phyloP scores from a whole-genome alignment of 2,888 invertebrate species.

The Netelia fuscicornis region DNA sequence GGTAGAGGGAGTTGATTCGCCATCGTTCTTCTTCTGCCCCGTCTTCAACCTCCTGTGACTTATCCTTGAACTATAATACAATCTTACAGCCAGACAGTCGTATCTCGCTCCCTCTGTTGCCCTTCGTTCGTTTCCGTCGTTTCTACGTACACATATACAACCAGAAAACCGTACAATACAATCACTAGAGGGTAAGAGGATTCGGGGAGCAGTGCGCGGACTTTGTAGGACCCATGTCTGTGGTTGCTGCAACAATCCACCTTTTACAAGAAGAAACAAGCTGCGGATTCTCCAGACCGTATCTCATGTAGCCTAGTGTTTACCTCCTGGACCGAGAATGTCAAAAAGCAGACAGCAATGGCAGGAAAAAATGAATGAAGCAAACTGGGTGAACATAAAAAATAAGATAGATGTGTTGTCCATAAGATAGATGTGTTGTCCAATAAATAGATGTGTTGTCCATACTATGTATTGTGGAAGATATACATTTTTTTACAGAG shows the following conservation, averaged over 20 bases:
- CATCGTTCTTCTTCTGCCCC: conserved; percentile 45
- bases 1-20: conserved; percentile 32
- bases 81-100: conserved; percentile 51
- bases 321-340: conserved; percentile 32
- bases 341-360: conserved; percentile 3
- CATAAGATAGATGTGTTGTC: conserved; percentile 4
- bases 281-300: conserved; percentile 53
- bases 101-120: conserved; percentile 22
- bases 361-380: conserved; percentile 11
- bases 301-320: conserved; percentile 57
- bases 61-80: conserved; percentile 54
- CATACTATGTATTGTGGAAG: conserved; percentile 49
- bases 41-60: conserved; percentile 30
- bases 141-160: conserved; percentile 56
- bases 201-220: conserved; percentile 60
- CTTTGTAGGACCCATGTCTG: conserved; percentile 48
- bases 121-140: conserved; percentile 46
- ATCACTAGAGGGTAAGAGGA: conserved; percentile 69
- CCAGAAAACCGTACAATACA: conserved; percentile 64
- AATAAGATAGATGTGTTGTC: conserved; percentile 5
- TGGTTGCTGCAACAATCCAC: conserved; percentile 36
- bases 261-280: conserved; percentile 52
- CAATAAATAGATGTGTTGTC: background rate
- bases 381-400: conserved; percentile 29
- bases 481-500: background rate